Conservation (phyloP, 1,140 invertebrate genomes). For the Aphelinus atriplicis region DNA sequence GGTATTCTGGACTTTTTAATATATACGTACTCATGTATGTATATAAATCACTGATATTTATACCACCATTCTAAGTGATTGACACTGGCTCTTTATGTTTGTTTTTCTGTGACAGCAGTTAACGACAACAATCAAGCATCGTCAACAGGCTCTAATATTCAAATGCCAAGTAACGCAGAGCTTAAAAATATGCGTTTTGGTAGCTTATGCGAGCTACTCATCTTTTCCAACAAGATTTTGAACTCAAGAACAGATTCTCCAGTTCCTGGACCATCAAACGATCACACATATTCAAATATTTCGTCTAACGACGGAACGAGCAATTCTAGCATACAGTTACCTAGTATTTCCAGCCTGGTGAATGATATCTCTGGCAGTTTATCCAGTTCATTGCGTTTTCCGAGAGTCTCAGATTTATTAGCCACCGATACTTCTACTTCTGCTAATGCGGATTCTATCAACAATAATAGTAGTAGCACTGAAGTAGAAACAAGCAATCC, state of each 20-base stretch:
- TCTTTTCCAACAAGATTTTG: not conserved
- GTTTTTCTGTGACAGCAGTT: not conserved
- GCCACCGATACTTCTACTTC: too few species aligned
- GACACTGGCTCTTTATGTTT: too few species aligned
- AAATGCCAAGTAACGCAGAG: constrained; percentile 45
- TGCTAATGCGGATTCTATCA: not conserved
- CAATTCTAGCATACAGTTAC: constrained; percentile 41
- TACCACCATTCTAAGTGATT: too few species aligned
- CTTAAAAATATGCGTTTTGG: constrained; percentile 38
- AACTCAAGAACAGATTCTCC: not conserved
- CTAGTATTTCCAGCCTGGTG: constrained; percentile 46
- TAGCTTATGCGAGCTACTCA: constrained; percentile 7
- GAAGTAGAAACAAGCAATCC: not conserved
- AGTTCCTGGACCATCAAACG: constrained; percentile 37
- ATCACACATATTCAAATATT: constrained; percentile 54
- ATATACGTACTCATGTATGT: too few species aligned
- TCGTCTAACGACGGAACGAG: constrained; percentile 25
- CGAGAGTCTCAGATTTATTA: not conserved
- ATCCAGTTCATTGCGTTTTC: not conserved
- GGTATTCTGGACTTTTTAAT: too few species aligned
- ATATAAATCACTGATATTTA: too few species aligned
- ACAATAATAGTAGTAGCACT: not conserved
- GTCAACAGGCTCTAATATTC: constrained; percentile 41
- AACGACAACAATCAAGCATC: constrained; percentile 27
- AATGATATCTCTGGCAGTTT: constrained; percentile 42